Evolutionary conservation across 2,797 vertebrate species (phyloP).

Genomic region (Clarias fuscus): DNA sequence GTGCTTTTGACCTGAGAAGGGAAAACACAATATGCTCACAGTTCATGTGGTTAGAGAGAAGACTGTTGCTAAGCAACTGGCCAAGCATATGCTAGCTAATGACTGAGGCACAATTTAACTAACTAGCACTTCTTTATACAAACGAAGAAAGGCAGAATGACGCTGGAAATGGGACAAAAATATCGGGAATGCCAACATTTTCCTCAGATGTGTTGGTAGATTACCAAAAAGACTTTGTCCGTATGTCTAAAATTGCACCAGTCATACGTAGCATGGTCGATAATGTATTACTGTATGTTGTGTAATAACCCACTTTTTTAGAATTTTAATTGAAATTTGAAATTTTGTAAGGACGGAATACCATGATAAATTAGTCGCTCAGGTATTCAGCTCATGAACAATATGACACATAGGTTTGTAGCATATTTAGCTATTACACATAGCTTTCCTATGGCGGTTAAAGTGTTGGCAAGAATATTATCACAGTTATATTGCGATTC

Average conservation of each 20-base stretch:
- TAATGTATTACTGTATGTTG: background rate
- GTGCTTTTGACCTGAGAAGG: background rate
- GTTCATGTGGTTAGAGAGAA: slow-evolving; percentile 4
- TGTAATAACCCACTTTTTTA: background rate
- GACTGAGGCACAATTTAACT: background rate
- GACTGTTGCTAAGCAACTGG: slow-evolving; percentile 23
- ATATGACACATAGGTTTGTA: background rate
- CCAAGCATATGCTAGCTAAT: slow-evolving; percentile 18
- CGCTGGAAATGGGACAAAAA: background rate
- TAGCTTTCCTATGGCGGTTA: background rate
- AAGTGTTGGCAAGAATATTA: background rate
- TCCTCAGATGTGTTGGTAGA: slow-evolving; percentile 6
- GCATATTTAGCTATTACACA: background rate
- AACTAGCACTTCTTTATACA: slow-evolving; percentile 14
- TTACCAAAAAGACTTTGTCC: background rate
- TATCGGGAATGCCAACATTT: background rate
- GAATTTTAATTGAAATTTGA: background rate
- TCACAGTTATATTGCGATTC: background rate
- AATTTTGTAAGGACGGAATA: background rate
- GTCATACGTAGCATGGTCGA: background rate
- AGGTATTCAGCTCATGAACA: background rate
- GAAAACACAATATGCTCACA: background rate
- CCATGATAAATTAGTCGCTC: background rate
- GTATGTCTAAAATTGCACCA: background rate
- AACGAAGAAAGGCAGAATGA: background rate